A percentile compares a stretch with the other conserved stretches of the same genome.
Conservation (phyloP, 2,888 invertebrate genomes). For the Mayetiola destructor region DNA sequence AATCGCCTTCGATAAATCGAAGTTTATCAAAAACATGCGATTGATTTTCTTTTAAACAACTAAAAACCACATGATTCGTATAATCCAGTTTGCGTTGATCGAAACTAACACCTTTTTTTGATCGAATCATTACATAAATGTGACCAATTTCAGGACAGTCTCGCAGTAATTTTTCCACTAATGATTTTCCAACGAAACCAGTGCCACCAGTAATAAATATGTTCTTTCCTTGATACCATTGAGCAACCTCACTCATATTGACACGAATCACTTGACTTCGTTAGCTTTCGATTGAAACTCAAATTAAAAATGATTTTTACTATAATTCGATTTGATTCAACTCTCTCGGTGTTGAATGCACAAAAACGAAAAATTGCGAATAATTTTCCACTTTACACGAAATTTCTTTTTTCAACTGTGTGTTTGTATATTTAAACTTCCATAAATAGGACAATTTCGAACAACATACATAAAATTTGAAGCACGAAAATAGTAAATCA, state of each 20-base stretch:
- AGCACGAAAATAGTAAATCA: neutral
- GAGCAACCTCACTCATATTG: conserved; percentile 19
- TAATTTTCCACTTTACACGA: neutral
- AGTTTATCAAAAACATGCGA: conserved; percentile 7
- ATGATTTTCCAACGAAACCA: conserved; percentile 89
- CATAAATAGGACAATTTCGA: neutral
- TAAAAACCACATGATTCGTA: conserved; percentile 24
- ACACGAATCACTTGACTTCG: neutral
- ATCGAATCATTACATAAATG: conserved; percentile 53
- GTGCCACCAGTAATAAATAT: conserved; percentile 83
- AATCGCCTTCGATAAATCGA: conserved; percentile 13
- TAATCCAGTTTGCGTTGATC: conserved; percentile 40
- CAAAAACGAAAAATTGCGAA: neutral
- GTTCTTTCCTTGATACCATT: conserved; percentile 31
- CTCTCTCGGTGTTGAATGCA: neutral
- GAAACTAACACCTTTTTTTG: conserved; percentile 48
- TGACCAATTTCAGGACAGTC: conserved; percentile 44
- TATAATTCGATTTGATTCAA: neutral
- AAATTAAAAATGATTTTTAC: neutral
- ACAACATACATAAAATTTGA: neutral
- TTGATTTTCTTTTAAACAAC: neutral
- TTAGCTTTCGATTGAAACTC: no score
- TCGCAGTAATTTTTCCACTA: conserved; percentile 81
- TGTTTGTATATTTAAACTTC: neutral
- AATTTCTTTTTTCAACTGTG: neutral